Percentiles rank a stretch among this genome's conserved stretches.
Evolutionary conservation across 2,888 invertebrate species (phyloP).

Genomic region (Tubiluchus corallicola): DNA sequence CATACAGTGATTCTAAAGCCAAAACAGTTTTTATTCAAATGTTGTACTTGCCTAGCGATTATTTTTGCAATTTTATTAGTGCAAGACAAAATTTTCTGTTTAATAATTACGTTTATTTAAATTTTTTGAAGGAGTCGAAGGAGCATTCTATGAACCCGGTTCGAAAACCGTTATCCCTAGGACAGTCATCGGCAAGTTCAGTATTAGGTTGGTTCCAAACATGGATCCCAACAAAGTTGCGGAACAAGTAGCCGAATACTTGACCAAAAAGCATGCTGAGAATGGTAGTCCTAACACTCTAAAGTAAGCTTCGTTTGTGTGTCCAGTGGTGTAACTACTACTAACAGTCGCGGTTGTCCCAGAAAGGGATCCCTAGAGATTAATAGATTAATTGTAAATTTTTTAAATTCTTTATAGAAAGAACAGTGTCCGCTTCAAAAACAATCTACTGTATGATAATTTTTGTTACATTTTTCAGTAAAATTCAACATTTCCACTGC

Average conservation of each 20-base stretch:
- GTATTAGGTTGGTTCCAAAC: slow-evolving; percentile 85
- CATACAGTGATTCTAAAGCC: background rate
- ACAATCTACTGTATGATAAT: no score
- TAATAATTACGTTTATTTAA: slow-evolving; percentile 12
- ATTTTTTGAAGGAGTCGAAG: slow-evolving; percentile 52
- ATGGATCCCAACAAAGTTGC: slow-evolving; percentile 69
- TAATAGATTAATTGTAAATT: no score
- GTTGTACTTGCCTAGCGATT: background rate
- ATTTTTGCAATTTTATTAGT: background rate
- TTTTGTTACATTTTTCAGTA: no score
- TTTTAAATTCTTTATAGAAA: no score
- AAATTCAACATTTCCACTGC: no score
- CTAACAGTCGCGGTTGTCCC: no score
- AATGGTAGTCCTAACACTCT: slow-evolving; percentile 69
- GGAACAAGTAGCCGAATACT: slow-evolving; percentile 51
- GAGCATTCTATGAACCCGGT: slow-evolving; percentile 76
- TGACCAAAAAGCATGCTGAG: slow-evolving; percentile 55
- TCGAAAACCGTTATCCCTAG: slow-evolving; percentile 69
- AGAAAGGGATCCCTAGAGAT: no score
- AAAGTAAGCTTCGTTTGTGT: slow-evolving; percentile 39
- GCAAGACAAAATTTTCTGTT: background rate
- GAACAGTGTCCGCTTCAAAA: no score
- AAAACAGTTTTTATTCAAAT: background rate
- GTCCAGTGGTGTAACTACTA: no score
- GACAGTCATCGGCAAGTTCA: slow-evolving; percentile 89